Base-by-base conservation (phyloP, 2,797 vertebrate species). In the Dendrocincla fuliginosa region DNA sequence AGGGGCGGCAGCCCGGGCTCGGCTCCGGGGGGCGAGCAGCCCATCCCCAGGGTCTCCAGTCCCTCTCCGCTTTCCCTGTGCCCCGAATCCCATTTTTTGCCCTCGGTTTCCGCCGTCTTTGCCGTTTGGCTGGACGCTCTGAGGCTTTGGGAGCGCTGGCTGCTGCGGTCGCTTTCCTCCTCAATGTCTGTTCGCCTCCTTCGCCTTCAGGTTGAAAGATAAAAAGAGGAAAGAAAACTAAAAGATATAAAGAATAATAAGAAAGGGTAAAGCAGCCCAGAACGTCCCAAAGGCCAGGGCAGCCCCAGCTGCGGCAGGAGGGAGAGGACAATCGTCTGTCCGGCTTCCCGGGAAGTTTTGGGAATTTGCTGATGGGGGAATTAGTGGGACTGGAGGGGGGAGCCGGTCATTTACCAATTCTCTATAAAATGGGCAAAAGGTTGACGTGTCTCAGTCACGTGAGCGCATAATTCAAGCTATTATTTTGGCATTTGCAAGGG, bases 371-470 rank as follows among this genome's bases (percentile, higher is more conserved):
- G 69, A 15, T 73, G 55, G 32, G 75, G 56, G 77, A 75, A 61
- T 49, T 32, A 0, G 10, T 6, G 42, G 33, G 27, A 35, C 10
- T 28, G 23, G 32, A 53, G 52, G 70, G 53, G 50, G 67, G 67
- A 61, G 39, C 7, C 19, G 37, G 56, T 57, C 80, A 49, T 89
- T 95, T 42, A 46, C 85, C 71, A 95, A 84, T 89, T 96, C 93
- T 84, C 56, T 53, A 82, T 49, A 89, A 97, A 96, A 97, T 13
- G 73, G 81, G 84, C 70, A 87, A 80, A 93, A 92, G 37, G 83
- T 95, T 97, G 96, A 97, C 92, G 96, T 89, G 93, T 89, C 83
- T 56, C 53, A 42, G 90, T 96, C 96, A 97, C 95, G 94, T 97
- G 96, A 95, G 88, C 46, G 70, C 89, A 93, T 95, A 89, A 90